Conservation (phyloP, 2,113 vertebrate species). For the Struthio camelus region DNA sequence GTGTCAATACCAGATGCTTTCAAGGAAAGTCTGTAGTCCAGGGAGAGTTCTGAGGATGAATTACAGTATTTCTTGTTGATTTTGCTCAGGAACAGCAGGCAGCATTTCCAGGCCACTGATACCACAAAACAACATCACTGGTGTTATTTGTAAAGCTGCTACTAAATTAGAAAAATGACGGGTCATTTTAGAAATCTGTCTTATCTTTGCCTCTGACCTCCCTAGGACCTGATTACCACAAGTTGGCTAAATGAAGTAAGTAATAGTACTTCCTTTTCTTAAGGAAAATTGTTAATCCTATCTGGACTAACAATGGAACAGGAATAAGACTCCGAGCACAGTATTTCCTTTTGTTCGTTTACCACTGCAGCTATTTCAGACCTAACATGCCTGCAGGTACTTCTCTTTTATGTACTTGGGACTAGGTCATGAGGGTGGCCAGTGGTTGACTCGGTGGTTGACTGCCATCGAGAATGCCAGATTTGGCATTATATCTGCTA, state of each 20-base stretch:
- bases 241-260: neutral
- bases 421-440: too few relatives aligned
- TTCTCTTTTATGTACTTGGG: neutral
- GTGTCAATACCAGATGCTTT: neutral
- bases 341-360: neutral
- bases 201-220: neutral
- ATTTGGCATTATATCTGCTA: neutral
- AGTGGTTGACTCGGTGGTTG: neutral
- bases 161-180: neutral
- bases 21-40: neutral
- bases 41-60: neutral
- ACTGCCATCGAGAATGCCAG: neutral
- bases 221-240: neutral
- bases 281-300: neutral
- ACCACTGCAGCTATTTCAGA: neutral
- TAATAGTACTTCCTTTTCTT: neutral
- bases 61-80: neutral
- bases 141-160: neutral
- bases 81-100: neutral
- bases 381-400: neutral
- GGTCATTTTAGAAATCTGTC: neutral
- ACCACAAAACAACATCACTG: accelerated
- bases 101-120: neutral
- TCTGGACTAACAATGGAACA: neutral
- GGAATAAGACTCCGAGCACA: neutral